These are phyloP conservation scores for Pissodes strobi DNA, from an alignment of 1,140 invertebrate species.

Conservation along the genomic window DNA sequence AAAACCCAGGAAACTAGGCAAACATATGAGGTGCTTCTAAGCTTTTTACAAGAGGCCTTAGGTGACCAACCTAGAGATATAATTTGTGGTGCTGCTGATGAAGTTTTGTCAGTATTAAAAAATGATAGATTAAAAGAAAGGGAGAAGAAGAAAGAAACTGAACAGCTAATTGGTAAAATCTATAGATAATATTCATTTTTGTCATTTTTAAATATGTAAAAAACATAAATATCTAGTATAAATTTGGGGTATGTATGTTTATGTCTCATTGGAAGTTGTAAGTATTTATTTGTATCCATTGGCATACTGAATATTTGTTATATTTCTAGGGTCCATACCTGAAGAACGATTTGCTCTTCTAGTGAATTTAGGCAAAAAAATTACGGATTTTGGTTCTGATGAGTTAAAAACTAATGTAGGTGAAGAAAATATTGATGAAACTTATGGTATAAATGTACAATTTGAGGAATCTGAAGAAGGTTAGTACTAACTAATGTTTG, in stretches of 20 bases:
- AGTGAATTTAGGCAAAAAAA: constrained; percentile 97
- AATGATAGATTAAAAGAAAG: constrained; percentile 93
- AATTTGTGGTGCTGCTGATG: constrained; percentile 96
- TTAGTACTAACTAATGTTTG: background rate
- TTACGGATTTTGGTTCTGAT: constrained; percentile 94
- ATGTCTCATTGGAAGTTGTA: too few species aligned
- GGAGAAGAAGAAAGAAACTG: constrained; percentile 92
- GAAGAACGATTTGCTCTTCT: constrained; percentile 95
- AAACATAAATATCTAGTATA: background rate
- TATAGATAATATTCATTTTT: too few species aligned
- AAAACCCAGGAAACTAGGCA: constrained; percentile 97
- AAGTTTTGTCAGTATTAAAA: constrained; percentile 93
- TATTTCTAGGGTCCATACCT: constrained; percentile 64
- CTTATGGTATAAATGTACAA: constrained; percentile 97
- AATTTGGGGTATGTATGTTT: background rate
- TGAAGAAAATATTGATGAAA: constrained; percentile 94
- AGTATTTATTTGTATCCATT: too few species aligned
- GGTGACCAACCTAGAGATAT: constrained; percentile 97
- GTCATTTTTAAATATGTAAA: background rate
- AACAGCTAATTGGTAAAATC: constrained; percentile 80
- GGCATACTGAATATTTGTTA: too few species aligned
- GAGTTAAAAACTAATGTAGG: constrained; percentile 68
- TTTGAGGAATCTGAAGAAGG: constrained; percentile 91
- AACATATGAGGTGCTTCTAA: constrained; percentile 94
- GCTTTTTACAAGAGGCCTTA: constrained; percentile 96